These are phyloP conservation scores for Thermophis baileyi DNA, from an alignment of 2,113 vertebrate genomes.

Conservation along the genomic window DNA sequence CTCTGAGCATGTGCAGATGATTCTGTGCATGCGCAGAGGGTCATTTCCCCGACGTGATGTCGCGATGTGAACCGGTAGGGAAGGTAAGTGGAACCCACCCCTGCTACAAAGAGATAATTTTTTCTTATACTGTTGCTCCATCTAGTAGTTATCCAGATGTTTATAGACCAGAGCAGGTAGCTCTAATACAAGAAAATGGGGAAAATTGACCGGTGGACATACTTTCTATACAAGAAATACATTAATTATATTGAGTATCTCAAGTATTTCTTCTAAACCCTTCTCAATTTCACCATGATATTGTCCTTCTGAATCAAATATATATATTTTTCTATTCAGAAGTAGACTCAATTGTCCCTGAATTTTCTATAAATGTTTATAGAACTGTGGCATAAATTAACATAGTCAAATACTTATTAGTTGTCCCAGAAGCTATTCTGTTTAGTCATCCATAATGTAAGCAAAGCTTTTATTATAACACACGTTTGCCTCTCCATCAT, in stretches of 20 bases:
- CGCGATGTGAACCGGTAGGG: too few relatives aligned
- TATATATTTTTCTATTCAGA: background rate
- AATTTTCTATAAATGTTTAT: background rate
- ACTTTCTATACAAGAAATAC: background rate
- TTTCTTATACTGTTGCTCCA: background rate
- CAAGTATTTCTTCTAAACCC: background rate
- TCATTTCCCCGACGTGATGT: too few relatives aligned
- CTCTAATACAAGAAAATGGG: background rate
- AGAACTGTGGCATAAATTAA: background rate
- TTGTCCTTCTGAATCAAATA: background rate
- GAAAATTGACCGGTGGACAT: background rate
- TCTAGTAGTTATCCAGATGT: background rate
- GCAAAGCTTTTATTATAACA: constrained; percentile 4
- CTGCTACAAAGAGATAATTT: background rate
- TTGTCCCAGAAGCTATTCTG: background rate
- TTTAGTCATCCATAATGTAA: constrained; percentile 6
- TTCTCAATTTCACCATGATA: background rate
- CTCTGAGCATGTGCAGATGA: too few relatives aligned
- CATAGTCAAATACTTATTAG: background rate
- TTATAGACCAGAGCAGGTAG: background rate
- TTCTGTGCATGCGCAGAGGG: too few relatives aligned
- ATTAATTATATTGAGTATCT: background rate
- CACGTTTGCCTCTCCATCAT: constrained; percentile 8
- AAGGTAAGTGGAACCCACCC: too few relatives aligned
- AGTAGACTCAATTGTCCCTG: background rate